Evolutionary conservation across 2,888 invertebrate species (phyloP).

Genomic region (Drosophila stalkeri): DNA sequence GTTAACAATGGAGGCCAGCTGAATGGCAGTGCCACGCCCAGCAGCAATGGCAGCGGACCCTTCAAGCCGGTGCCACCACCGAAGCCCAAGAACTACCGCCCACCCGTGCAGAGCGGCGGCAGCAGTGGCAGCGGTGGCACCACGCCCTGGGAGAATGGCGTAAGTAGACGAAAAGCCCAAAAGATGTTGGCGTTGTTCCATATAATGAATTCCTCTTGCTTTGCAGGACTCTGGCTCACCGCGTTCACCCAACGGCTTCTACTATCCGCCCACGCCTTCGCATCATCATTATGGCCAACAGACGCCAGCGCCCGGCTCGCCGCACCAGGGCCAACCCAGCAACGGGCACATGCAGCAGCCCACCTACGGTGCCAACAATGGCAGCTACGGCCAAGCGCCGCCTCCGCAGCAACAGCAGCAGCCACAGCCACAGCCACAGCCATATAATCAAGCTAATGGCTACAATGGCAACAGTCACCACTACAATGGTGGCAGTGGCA

Average conservation of each 20-base stretch:
- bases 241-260: conserved; percentile 85
- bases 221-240: conserved; percentile 84
- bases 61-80: conserved; percentile 97
- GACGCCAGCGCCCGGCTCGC: conserved; percentile 83
- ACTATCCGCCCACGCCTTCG: conserved; percentile 85
- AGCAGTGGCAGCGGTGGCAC: conserved; percentile 75
- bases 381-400: conserved; percentile 70
- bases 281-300: conserved; percentile 84
- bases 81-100: conserved; percentile 96
- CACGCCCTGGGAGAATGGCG: conserved; percentile 86
- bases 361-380: conserved; percentile 74
- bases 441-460: conserved; percentile 78
- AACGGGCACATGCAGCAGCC: conserved; percentile 76
- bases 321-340: conserved; percentile 74
- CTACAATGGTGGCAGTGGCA: conserved; percentile 83
- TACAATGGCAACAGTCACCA: conserved; percentile 83
- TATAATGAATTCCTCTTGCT: conserved; percentile 4
- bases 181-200: neutral
- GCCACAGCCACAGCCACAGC: conserved; percentile 79
- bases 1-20: conserved; percentile 75
- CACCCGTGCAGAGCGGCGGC: conserved; percentile 87
- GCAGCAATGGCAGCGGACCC: conserved; percentile 84
- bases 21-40: conserved; percentile 74
- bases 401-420: conserved; percentile 55
- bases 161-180: conserved; percentile 56